Evolutionary conservation across 2,888 invertebrate species (phyloP), one percentile per base, ranked within the genome.

Genomic region (Pteria penguin): DNA sequence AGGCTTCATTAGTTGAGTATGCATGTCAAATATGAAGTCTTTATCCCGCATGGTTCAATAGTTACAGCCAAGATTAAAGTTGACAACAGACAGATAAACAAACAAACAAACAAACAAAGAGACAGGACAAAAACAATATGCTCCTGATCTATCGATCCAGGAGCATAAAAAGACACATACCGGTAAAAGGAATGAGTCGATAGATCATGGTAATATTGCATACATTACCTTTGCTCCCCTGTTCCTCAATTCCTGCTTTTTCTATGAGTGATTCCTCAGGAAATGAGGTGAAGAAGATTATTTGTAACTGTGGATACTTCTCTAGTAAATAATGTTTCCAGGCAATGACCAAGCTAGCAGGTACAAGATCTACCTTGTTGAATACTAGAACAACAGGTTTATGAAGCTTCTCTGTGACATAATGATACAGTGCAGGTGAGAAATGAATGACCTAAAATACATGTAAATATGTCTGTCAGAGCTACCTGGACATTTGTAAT

Each of bases 321-420:
- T 92, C 90, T 4, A 93, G 93, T 78, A 98, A 95, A 91, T 97
- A 97, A 68, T 95, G 93, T 87, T 95, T 95, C 98, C 98, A 98
- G 0, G 96, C 97, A 0, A 96, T 94, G 11, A 97, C 97, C 29
- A 96, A 93, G 0, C 95, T 92, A 0, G 97, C 94, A 0, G 96
- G 96, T 0, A 96, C 96, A 81, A 98, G 92, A 92, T 98, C 98
- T 52, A 97, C 95, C 93, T 98, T 98, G 92, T 98, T 98, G 11
- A 98, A 92, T 0, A 98, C 95, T 14, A 98, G 90, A 78, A 98
- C 96, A 93, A 98, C 95, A 60, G 95, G 94, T 90, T 97, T 97
- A n/a, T 95, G 94, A 63, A 96, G 93, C 0, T 94, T 94, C 2
- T 95, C 93, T 0, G 95, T 95, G 4, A 97, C 94, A 90, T 96